Evolutionary conservation across 2,113 vertebrate genomes (phyloP).

Genomic region (Prochilodus magdalenae): DNA sequence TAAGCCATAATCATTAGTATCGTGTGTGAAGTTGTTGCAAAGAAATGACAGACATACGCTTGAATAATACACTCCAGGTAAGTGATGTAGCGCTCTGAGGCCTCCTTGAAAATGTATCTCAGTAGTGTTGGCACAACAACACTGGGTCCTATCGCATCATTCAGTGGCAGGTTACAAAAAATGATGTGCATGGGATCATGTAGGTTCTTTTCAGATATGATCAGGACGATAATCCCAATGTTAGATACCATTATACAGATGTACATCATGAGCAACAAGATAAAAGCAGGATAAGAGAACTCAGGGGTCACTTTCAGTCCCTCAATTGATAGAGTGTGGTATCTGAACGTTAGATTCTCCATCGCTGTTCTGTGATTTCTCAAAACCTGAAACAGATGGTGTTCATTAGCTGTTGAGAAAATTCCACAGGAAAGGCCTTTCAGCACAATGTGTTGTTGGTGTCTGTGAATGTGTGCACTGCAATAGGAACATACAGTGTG

Average conservation of each 20-base stretch:
- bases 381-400: not conserved
- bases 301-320: slow-evolving; percentile 56
- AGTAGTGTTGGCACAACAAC: slow-evolving; percentile 59
- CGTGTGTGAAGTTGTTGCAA: slow-evolving; percentile 51
- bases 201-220: slow-evolving; percentile 45
- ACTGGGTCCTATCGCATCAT: slow-evolving; percentile 59
- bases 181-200: slow-evolving; percentile 62
- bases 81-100: slow-evolving; percentile 56
- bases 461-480: too few relatives aligned
- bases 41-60: slow-evolving; percentile 62
- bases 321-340: slow-evolving; percentile 59
- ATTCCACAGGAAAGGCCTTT: too few relatives aligned
- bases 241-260: slow-evolving; percentile 54
- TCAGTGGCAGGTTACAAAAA: slow-evolving; percentile 53
- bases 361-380: not conserved
- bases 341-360: slow-evolving; percentile 38
- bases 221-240: slow-evolving; percentile 33
- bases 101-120: slow-evolving; percentile 41
- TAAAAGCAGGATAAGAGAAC: slow-evolving; percentile 50
- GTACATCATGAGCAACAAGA: slow-evolving; percentile 58
- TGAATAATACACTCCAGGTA: slow-evolving; percentile 66
- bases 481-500: too few relatives aligned
- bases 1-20: slow-evolving; percentile 72
- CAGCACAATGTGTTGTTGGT: too few relatives aligned
- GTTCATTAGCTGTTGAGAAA: not conserved